Percentiles rank a stretch among this genome's conserved stretches.
These are phyloP conservation scores for Vireo griseus DNA, from an alignment of 2,797 vertebrate species.

Conservation along the genomic window DNA sequence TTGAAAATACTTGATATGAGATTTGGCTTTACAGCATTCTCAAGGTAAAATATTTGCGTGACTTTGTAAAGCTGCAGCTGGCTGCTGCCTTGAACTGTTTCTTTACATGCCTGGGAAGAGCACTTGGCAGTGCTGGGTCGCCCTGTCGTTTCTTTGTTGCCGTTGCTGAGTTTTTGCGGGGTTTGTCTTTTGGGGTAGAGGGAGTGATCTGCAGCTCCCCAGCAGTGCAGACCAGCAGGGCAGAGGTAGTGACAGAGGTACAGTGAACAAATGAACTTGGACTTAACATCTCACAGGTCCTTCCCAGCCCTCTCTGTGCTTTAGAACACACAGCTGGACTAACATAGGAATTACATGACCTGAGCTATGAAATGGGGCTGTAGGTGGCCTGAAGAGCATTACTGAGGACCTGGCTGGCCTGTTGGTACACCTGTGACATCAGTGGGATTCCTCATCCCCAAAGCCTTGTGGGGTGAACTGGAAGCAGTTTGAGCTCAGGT, in stretches of 20 bases:
- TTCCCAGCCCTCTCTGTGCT: background rate
- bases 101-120: background rate
- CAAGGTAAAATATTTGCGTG: conserved; percentile 28
- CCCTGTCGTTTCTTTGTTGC: conserved; percentile 11
- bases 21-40: conserved; percentile 26
- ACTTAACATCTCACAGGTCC: background rate
- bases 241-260: background rate
- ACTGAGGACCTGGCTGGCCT: background rate
- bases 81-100: background rate
- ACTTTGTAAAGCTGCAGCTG: conserved; percentile 22
- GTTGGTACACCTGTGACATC: background rate
- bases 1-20: conserved; percentile 37
- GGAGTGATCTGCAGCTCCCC: background rate
- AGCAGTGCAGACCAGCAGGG: background rate
- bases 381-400: background rate
- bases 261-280: accelerated
- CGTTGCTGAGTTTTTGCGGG: background rate
- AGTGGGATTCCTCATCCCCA: background rate
- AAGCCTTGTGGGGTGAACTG: background rate
- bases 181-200: background rate
- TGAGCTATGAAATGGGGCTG: background rate
- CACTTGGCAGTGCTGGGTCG: background rate
- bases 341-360: accelerated
- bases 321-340: background rate
- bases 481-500: background rate